Percentiles rank a stretch among this genome's conserved stretches.
Conservation (phyloP, 2,113 vertebrate genomes). For the Glaucidium brasilianum region DNA sequence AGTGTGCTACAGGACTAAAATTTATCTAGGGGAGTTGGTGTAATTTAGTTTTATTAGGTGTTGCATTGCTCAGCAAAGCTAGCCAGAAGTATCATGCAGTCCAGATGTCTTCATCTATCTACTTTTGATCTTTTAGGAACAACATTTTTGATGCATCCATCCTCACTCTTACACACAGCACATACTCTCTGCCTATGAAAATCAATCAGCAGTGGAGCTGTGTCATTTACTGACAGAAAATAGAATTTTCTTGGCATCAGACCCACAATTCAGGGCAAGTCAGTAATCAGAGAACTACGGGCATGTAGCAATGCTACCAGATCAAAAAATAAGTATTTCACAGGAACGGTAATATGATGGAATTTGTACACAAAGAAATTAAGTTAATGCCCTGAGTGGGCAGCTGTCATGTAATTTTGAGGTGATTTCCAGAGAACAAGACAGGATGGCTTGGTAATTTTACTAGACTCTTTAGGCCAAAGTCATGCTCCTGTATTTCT, state of each 20-base stretch:
- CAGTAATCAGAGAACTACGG: background rate
- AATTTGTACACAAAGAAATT: background rate
- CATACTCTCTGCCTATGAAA: background rate
- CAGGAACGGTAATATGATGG: background rate
- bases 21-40: background rate
- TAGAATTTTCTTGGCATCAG: constrained; percentile 11
- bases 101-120: constrained; percentile 22
- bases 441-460: background rate
- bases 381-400: background rate
- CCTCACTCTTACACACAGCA: background rate
- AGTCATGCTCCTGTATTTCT: background rate
- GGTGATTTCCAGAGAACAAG: background rate
- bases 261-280: background rate
- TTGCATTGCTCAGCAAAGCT: background rate
- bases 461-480: background rate
- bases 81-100: background rate
- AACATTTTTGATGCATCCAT: background rate
- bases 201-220: constrained; percentile 14
- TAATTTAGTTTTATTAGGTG: background rate
- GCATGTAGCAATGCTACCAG: background rate
- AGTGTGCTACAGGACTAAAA: background rate
- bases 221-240: constrained; percentile 47
- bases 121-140: background rate
- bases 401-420: background rate
- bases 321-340: background rate